These are phyloP conservation scores for Lasiommata megera DNA, from an alignment of 2,888 invertebrate species.

Conservation along the genomic window DNA sequence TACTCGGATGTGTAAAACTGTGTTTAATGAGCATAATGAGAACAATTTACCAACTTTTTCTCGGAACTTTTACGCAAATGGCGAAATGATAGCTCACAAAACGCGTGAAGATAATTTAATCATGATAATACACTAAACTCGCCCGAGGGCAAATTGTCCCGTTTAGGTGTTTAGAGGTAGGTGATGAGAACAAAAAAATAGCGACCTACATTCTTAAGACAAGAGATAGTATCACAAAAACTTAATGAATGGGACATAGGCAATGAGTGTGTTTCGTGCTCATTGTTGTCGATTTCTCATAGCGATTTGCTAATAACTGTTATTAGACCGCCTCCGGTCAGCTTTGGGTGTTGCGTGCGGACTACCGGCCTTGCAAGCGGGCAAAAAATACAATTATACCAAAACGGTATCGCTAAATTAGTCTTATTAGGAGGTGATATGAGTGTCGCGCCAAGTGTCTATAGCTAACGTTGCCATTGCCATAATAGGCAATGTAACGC, in stretches of 20 bases:
- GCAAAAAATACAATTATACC: slow-evolving; percentile 72
- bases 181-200: slow-evolving; percentile 50
- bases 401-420: slow-evolving; percentile 74
- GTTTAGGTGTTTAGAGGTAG: slow-evolving; percentile 55
- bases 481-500: slow-evolving; percentile 26
- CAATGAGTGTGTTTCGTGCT: slow-evolving; percentile 72
- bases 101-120: slow-evolving; percentile 65
- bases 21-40: slow-evolving; percentile 30
- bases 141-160: slow-evolving; percentile 57
- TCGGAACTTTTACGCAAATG: slow-evolving; percentile 53
- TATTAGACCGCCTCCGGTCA: slow-evolving; percentile 66
- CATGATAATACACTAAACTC: slow-evolving; percentile 50
- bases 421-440: slow-evolving; percentile 54
- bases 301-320: slow-evolving; percentile 72
- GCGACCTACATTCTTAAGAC: slow-evolving; percentile 64
- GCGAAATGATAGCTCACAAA: slow-evolving; percentile 56
- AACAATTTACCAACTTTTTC: slow-evolving; percentile 26
- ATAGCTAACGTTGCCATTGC: slow-evolving; percentile 44
- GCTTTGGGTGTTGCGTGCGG: slow-evolving; percentile 55
- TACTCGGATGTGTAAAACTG: slow-evolving; percentile 26
- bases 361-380: slow-evolving; percentile 58
- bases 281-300: slow-evolving; percentile 75
- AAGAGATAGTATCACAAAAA: slow-evolving; percentile 63
- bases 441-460: slow-evolving; percentile 52
- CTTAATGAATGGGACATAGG: slow-evolving; percentile 66